Evolutionary conservation across 2,888 invertebrate genomes (phyloP).

Genomic region (Rhagophthalmus giganteus): DNA sequence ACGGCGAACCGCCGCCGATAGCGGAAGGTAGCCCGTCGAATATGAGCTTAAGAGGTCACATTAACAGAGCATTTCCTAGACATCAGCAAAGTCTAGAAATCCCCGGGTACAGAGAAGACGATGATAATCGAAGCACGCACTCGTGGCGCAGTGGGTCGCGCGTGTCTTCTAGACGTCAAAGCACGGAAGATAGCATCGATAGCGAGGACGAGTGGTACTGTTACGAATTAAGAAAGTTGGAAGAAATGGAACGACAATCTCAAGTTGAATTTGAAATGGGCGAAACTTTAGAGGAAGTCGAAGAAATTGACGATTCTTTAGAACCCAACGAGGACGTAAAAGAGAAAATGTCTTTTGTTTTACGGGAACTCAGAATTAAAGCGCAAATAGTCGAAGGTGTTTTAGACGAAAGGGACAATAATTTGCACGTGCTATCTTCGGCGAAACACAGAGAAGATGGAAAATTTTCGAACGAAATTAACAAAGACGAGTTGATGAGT

Average conservation of each 20-base stretch:
- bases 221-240: conserved; percentile 82
- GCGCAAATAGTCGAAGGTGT: conserved; percentile 59
- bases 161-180: conserved; percentile 84
- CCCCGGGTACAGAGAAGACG: conserved; percentile 66
- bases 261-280: conserved; percentile 67
- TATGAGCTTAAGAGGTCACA: conserved; percentile 62
- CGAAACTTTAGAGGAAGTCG: conserved; percentile 61
- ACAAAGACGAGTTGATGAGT: conserved; percentile 57
- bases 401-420: conserved; percentile 51
- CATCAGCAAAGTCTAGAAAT: conserved; percentile 82
- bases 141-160: conserved; percentile 85
- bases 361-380: conserved; percentile 74
- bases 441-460: conserved; percentile 48
- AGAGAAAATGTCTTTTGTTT: conserved; percentile 78
- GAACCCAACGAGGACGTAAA: conserved; percentile 72
- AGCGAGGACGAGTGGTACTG: conserved; percentile 94
- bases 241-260: conserved; percentile 80
- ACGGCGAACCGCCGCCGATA: conserved; percentile 59
- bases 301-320: conserved; percentile 58
- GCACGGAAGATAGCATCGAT: conserved; percentile 90
- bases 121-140: conserved; percentile 83
- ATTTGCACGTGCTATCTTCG: conserved; percentile 48
- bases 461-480: conserved; percentile 52
- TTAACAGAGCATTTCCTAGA: conserved; percentile 65
- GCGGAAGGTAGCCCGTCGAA: conserved; percentile 70